These are phyloP conservation scores for Lagocephalus sceleratus DNA, from an alignment of 2,797 vertebrate species.

Conservation along the genomic window DNA sequence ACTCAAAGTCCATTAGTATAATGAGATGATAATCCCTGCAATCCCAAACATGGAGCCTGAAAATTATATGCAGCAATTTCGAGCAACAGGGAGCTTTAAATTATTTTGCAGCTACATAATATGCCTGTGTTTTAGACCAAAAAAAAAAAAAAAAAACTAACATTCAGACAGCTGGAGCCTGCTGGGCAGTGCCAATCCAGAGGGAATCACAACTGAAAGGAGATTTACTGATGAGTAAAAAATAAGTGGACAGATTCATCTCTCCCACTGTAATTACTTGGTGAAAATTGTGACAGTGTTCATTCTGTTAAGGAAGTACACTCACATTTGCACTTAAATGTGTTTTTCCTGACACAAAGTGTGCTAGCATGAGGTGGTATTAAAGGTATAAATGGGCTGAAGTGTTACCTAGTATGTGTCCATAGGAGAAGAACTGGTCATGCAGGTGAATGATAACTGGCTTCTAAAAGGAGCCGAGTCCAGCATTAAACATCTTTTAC, in stretches of 20 bases:
- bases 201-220: conserved; percentile 66
- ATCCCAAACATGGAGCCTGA: conserved; percentile 39
- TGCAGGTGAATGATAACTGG: conserved; percentile 7
- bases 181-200: conserved; percentile 65
- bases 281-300: conserved; percentile 58
- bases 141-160: conserved; percentile 22
- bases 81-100: conserved; percentile 47
- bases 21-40: conserved; percentile 58
- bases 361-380: conserved; percentile 18
- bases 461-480: conserved; percentile 12
- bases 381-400: conserved; percentile 11
- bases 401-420: conserved; percentile 10
- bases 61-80: conserved; percentile 42
- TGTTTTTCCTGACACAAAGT: conserved; percentile 36
- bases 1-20: conserved; percentile 54
- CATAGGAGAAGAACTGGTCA: not conserved
- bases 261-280: conserved; percentile 71
- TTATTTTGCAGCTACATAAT: conserved; percentile 69
- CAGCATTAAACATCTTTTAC: conserved; percentile 18
- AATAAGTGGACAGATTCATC: conserved; percentile 71
- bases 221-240: conserved; percentile 64
- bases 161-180: conserved; percentile 65
- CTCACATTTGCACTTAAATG: conserved; percentile 59
- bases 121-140: conserved; percentile 36
- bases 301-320: conserved; percentile 49